phyloP scores from a whole-genome alignment of 2,797 vertebrate species.

The Helostoma temminkii region DNA sequence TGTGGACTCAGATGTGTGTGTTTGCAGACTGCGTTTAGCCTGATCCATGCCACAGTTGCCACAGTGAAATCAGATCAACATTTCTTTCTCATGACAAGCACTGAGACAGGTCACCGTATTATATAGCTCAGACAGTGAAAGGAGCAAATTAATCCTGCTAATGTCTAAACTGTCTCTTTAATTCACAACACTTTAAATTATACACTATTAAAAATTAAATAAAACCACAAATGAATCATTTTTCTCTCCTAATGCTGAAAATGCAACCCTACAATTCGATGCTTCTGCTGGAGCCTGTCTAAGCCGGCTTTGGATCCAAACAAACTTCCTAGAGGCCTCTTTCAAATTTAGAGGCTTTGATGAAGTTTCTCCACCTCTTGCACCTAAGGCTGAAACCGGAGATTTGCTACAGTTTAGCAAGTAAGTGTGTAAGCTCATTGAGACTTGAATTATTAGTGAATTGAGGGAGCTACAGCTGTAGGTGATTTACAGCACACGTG shows the following conservation, averaged over 20 bases:
- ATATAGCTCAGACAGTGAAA: conserved; percentile 14
- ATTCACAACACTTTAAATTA: conserved; percentile 15
- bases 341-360: conserved; percentile 31
- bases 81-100: conserved; percentile 34
- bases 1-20: conserved; percentile 50
- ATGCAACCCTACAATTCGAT: conserved; percentile 33
- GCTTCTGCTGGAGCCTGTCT: not conserved
- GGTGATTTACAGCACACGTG: conserved; percentile 35
- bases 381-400: conserved; percentile 34
- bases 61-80: conserved; percentile 61
- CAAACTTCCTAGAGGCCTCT: conserved; percentile 32
- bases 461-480: conserved; percentile 39
- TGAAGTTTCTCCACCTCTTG: conserved; percentile 36
- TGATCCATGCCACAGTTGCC: conserved; percentile 48
- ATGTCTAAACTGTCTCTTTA: conserved; percentile 20
- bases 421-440: conserved; percentile 14
- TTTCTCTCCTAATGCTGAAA: conserved; percentile 4
- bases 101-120: conserved; percentile 28
- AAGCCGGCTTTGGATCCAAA: conserved; percentile 14
- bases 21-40: conserved; percentile 59
- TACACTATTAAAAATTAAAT: not conserved
- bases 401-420: conserved; percentile 16
- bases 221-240: conserved; percentile 1
- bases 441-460: conserved; percentile 48
- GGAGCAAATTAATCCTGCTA: conserved; percentile 9